These are phyloP conservation scores for Episyrphus balteatus DNA, from an alignment of 1,140 invertebrate genomes.

Conservation along the genomic window DNA sequence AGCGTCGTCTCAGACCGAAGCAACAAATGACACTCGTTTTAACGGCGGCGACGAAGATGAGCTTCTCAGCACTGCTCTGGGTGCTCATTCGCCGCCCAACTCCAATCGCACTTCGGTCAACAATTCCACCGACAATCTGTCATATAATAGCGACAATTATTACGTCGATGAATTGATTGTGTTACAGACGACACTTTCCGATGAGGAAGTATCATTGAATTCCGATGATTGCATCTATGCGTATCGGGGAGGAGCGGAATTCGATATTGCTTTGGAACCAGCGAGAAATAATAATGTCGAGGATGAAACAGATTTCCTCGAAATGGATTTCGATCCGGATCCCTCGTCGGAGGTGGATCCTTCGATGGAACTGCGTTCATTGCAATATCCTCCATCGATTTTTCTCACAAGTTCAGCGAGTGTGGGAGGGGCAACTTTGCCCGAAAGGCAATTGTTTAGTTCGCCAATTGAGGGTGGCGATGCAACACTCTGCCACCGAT, in stretches of 20 bases:
- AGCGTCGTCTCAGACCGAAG: too few relatives aligned
- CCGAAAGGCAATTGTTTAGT: conserved; percentile 19
- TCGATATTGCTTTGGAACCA: conserved; percentile 17
- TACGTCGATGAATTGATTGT: conserved; percentile 27
- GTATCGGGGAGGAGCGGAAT: conserved; percentile 27
- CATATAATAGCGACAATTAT: conserved; percentile 29
- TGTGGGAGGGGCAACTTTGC: background rate
- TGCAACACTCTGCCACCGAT: conserved; percentile 16
- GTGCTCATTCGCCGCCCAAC: too few relatives aligned
- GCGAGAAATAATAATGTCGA: conserved; percentile 10
- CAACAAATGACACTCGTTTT: too few relatives aligned
- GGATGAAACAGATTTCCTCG: conserved; percentile 32
- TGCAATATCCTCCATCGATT: conserved; percentile 10
- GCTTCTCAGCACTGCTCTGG: too few relatives aligned
- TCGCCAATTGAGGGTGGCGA: conserved; percentile 31
- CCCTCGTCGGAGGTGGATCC: conserved; percentile 29
- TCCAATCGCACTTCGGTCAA: too few relatives aligned
- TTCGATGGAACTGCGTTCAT: conserved; percentile 7
- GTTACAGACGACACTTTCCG: conserved; percentile 10
- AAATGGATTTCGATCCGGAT: conserved; percentile 35
- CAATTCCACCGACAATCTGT: conserved; percentile 21
- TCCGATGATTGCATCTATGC: conserved; percentile 34
- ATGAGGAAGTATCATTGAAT: conserved; percentile 29
- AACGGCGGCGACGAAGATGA: too few relatives aligned
- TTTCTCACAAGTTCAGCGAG: too few relatives aligned